A percentile compares a stretch with the other conserved stretches of the same genome.
Evolutionary conservation across 2,888 invertebrate genomes (phyloP).

Genomic region (Crematogaster levior): DNA sequence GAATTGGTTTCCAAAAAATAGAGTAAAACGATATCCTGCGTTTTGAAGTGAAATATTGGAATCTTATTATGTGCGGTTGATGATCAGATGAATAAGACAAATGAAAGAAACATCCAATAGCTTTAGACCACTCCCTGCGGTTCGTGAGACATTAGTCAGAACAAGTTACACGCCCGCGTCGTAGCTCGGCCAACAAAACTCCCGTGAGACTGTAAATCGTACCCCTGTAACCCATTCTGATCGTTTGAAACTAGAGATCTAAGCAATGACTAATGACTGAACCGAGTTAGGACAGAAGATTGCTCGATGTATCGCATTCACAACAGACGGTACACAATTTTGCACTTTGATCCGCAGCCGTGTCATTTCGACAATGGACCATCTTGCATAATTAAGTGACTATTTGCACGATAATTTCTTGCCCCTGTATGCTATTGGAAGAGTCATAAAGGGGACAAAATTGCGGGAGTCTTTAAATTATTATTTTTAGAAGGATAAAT

Average conservation of each 20-base stretch:
- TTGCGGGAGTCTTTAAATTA: background rate
- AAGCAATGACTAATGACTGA: slow-evolving; percentile 75
- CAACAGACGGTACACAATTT: slow-evolving; percentile 75
- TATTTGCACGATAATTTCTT: slow-evolving; percentile 39
- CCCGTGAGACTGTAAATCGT: slow-evolving; percentile 68
- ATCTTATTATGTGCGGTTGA: background rate
- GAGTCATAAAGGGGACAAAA: slow-evolving; percentile 16
- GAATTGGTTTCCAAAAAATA: background rate
- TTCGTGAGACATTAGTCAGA: background rate
- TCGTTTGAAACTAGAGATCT: slow-evolving; percentile 54
- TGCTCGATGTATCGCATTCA: slow-evolving; percentile 66
- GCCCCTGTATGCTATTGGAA: background rate
- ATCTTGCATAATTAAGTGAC: slow-evolving; percentile 65
- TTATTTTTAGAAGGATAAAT: background rate
- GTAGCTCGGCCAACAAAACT: slow-evolving; percentile 51
- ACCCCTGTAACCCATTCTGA: slow-evolving; percentile 72
- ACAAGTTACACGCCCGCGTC: background rate
- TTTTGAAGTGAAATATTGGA: background rate
- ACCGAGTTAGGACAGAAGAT: slow-evolving; percentile 68
- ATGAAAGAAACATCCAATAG: background rate
- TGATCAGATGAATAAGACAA: background rate
- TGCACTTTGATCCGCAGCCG: slow-evolving; percentile 70
- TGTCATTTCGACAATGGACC: slow-evolving; percentile 58
- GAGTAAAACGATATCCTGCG: background rate
- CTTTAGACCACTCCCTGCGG: background rate